phyloP scores from a whole-genome alignment of 2,888 invertebrate genomes.

The Pteria penguin region DNA sequence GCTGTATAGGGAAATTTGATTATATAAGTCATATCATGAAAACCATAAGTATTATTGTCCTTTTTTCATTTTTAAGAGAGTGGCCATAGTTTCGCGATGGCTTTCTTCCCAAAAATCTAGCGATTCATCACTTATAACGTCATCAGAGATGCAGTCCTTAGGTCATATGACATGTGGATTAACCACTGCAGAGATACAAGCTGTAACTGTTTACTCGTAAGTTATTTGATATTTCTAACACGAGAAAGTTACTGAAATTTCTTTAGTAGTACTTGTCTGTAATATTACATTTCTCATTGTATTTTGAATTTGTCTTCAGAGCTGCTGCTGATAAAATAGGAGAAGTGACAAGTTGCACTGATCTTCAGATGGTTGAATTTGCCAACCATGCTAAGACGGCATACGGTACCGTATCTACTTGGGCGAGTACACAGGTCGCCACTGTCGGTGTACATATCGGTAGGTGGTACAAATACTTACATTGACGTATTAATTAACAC shows the following conservation, averaged over 20 bases:
- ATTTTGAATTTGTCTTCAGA: too few species aligned
- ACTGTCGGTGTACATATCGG: slow-evolving; percentile 31
- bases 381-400: slow-evolving; percentile 25
- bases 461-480: too few species aligned
- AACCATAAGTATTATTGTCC: too few species aligned
- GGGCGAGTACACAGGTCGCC: slow-evolving; percentile 11
- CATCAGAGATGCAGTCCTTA: slow-evolving; percentile 8
- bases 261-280: too few species aligned
- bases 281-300: too few species aligned
- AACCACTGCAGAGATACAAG: slow-evolving; percentile 20
- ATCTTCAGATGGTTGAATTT: slow-evolving; percentile 16
- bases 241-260: too few species aligned
- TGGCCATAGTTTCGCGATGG: slow-evolving; percentile 3
- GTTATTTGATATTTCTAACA: too few species aligned
- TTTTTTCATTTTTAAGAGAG: too few species aligned
- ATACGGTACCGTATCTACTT: slow-evolving; percentile 22
- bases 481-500: too few species aligned
- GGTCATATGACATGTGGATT: slow-evolving; percentile 36
- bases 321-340: slow-evolving; percentile 23
- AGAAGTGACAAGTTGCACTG: slow-evolving; percentile 32
- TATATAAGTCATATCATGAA: too few species aligned
- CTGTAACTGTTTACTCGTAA: neutral
- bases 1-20: too few species aligned
- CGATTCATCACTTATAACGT: neutral
- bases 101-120: slow-evolving; percentile 4